A percentile compares a stretch with the other conserved stretches of the same genome.
Conservation (phyloP, 2,797 vertebrate genomes). For the Glyptemys insculpta region DNA sequence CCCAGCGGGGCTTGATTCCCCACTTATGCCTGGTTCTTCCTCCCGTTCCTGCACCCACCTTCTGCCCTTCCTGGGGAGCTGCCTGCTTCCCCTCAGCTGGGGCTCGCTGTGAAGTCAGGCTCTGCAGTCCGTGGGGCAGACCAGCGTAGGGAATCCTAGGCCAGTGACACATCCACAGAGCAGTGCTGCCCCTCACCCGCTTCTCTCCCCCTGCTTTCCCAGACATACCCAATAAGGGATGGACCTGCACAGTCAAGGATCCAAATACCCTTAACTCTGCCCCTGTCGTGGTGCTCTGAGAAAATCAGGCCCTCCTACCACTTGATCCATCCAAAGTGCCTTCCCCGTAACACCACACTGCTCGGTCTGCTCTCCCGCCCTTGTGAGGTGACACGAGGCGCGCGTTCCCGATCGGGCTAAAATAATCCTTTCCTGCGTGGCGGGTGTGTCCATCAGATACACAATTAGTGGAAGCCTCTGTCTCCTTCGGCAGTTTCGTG, state of each 20-base stretch:
- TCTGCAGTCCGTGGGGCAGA: not conserved
- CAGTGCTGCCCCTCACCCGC: not conserved
- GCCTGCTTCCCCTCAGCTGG: not conserved
- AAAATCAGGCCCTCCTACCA: not conserved
- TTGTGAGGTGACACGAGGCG: not conserved
- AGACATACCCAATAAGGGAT: not conserved
- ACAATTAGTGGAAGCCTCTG: not conserved
- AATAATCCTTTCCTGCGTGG: not conserved
- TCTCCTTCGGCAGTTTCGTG: no score
- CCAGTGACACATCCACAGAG: not conserved
- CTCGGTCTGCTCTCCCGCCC: not conserved
- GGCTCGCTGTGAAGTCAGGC: not conserved
- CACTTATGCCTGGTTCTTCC: not conserved
- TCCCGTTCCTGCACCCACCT: not conserved
- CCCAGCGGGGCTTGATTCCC: not conserved
- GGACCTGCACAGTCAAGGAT: not conserved
- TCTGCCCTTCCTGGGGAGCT: not conserved
- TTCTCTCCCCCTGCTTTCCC: not conserved
- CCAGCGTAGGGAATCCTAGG: not conserved
- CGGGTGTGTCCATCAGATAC: not conserved
- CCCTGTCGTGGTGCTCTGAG: not conserved
- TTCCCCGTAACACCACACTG: not conserved
- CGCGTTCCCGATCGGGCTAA: accelerated
- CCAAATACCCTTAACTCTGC: not conserved
- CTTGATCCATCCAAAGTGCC: no score